These are phyloP conservation scores for Pseudonaja textilis DNA, from an alignment of 2,113 vertebrate genomes.

Conservation along the genomic window DNA sequence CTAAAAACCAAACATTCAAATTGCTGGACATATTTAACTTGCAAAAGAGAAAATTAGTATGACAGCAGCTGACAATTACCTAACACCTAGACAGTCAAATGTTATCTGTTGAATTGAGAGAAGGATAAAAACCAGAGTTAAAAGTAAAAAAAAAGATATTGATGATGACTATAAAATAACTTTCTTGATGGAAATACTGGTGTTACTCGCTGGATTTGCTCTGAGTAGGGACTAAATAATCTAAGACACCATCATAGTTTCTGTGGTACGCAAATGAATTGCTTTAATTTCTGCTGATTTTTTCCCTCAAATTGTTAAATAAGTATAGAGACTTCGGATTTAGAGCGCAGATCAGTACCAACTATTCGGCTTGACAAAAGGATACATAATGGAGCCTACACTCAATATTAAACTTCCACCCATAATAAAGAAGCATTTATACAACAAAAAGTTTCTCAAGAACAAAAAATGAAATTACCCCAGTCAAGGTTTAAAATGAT, in stretches of 20 bases:
- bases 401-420: neutral
- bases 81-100: neutral
- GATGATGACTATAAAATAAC: neutral
- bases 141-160: neutral
- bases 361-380: neutral
- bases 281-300: neutral
- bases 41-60: neutral
- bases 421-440: neutral
- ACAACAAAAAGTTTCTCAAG: neutral
- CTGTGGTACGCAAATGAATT: neutral
- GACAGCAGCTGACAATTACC: too few species aligned
- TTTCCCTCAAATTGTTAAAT: neutral
- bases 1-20: neutral
- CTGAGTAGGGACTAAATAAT: neutral
- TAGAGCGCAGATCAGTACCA: neutral
- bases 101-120: neutral
- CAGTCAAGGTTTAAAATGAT: neutral
- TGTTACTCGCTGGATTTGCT: neutral
- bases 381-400: neutral
- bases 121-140: neutral
- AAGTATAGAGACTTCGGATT: neutral
- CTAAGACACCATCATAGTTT: neutral
- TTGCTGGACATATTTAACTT: neutral
- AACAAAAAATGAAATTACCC: neutral
- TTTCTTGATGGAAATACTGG: neutral